Evolutionary conservation across 1,140 invertebrate genomes (phyloP), one percentile per base, ranked within the genome.

Genomic region (Calephelis nemesis): DNA sequence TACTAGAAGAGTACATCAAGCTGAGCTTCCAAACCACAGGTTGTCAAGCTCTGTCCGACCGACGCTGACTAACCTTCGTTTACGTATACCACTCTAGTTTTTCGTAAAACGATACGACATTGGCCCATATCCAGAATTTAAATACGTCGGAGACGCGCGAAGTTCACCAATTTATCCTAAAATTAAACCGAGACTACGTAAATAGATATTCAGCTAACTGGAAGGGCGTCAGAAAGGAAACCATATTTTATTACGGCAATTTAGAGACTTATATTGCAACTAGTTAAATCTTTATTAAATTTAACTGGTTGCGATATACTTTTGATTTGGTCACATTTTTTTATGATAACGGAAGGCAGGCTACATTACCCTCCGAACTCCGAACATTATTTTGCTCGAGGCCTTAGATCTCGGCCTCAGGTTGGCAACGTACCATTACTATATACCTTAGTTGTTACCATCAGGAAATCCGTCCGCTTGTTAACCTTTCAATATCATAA

Each of bases 51-150:
- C 54, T 60, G 54, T 1, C 54, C 30, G 54, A 39, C 54, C 30
- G 12, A 60, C 7, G 30, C 54, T 39, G 54, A 60, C 54, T 60
- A 60, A 60, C 68, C 68, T 65, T 66, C 69, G 47, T 66, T 69
- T 69, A 67, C 48, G 47, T 62, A 63, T 58, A 66, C 42, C 42
- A 49, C 58, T 70, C 69, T 70, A 70, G 69, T 67, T 70, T 70
- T 70, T 62, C 58, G 49, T 50, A 67, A 70, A 70, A 70, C 69
- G 69, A 70, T 62, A 67, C 69, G 60, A 70, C 62, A 62, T 70
- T 70, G 69, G 69, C 69, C 69, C 49, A 60, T 52, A 66, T 70
- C 69, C 69, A 70, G 69, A 62, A 47, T 70, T 70, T 63, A 66
- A 66, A 68, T 62, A 68, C 49, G 54, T 60, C 54, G 54, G 39